Base-by-base conservation (phyloP, 2,888 invertebrate genomes). In the Uloborus plumipes region DNA sequence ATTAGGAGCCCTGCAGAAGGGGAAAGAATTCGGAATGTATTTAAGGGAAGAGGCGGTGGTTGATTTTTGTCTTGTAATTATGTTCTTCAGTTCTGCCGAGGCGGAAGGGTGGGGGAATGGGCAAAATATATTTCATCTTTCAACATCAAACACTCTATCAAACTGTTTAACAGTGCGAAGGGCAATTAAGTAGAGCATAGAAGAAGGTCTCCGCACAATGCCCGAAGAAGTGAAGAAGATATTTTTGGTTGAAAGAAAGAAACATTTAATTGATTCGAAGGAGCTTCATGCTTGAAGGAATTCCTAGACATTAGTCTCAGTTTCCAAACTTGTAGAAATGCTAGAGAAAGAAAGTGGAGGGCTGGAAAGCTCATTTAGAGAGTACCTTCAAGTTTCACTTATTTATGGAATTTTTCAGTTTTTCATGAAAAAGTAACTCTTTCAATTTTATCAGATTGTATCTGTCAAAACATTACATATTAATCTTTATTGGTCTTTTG, bases 91-190 rank as follows among this genome's bases (percentile, higher is more conserved):
- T 39, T 59, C 65, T n/a, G 39, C 31, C 39, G 62, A 22, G 22
- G 69, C 47, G 31, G 65, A 26, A 53, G n/a, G 66, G 61, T 31
- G 67, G 53, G 61, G 53, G 53, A 22, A 67, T 59, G 61, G 18
- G 73, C 73, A 73, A 39, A 79, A 73, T 79, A 79, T 79, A 79
- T 79, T 69, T 79, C 73, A 79, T 79, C 73, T 79, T 66, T 79
- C 67, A 79, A 69, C 73, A 79, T 72, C 67, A 73, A 73, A 79
- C 73, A 79, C 73, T 79, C 72, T 73, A 79, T 73, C 79, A 79
- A 67, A 79, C 49, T 79, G 79, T 47, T 73, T 67, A 79, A 62
- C 72, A 66, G 78, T 16, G 78, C 71, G 71, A 65, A 72, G 65
- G 31, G 78, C 78, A 78, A 78, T 78, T 78, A 78, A 71, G 58